A percentile compares a stretch with the other conserved stretches of the same genome.
Conservation (phyloP, 2,888 invertebrate genomes). For the Scotopteryx bipunctaria region DNA sequence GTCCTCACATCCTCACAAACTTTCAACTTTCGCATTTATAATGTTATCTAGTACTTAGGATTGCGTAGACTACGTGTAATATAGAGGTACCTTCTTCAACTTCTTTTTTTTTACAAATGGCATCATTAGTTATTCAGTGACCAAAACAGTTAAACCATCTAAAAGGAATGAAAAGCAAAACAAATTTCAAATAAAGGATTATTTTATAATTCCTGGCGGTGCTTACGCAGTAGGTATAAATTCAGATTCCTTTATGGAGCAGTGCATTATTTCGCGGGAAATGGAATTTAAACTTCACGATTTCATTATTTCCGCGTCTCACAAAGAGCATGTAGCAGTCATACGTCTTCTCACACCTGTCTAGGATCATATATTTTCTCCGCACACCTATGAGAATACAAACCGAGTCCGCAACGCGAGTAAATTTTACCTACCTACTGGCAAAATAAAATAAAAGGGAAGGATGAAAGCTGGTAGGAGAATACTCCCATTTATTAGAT, state of each 20-base stretch:
- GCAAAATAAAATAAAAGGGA: too few relatives aligned
- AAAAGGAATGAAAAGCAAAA: neutral
- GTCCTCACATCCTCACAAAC: too few relatives aligned
- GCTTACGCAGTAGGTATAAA: constrained; percentile 10
- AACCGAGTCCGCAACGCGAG: constrained; percentile 8
- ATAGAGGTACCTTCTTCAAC: too few relatives aligned
- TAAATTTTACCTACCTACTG: too few relatives aligned
- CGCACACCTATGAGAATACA: constrained; percentile 17
- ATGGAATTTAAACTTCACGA: constrained; percentile 23
- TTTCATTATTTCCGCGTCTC: constrained; percentile 21
- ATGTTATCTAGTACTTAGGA: too few relatives aligned
- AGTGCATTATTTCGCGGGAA: constrained; percentile 20
- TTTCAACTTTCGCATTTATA: too few relatives aligned
- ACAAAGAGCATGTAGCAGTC: constrained; percentile 25
- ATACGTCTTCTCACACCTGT: constrained; percentile 25
- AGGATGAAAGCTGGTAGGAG: too few relatives aligned
- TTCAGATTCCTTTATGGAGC: constrained; percentile 10
- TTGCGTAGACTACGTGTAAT: too few relatives aligned
- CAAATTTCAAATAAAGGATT: neutral
- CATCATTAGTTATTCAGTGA: too few relatives aligned
- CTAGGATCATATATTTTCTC: constrained; percentile 13
- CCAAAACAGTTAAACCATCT: too few relatives aligned
- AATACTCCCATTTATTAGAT: constrained; percentile 13
- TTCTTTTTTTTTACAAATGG: too few relatives aligned
- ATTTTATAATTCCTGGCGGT: neutral